Evolutionary conservation across 2,888 invertebrate species (phyloP), one percentile per base, ranked within the genome.

Genomic region (Dolichopus griseipennis): DNA sequence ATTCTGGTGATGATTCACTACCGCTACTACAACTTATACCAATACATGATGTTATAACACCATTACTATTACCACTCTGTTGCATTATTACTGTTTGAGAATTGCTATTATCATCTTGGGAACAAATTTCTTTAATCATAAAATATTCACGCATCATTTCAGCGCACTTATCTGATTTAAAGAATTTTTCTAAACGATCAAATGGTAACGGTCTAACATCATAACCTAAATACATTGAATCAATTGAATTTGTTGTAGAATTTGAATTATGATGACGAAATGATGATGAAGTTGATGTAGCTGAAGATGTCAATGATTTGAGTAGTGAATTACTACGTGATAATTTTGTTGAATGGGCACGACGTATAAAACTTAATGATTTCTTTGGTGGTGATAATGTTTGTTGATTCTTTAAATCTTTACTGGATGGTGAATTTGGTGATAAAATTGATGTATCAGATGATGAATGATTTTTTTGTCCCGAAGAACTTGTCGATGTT

Each of bases 271-370:
- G 10, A 20, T 27, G 7, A 20, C 33, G 20, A 34, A 64, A 66
- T n/a, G 66, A 22, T 34, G 69, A 34, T 81, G 62, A 76, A 78
- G 69, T 67, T n/a, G 73, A 72, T 41, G 72, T 72, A 67, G 72
- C 71, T 37, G 74, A 76, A 34, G 84, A 79, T 66, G 85, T 84
- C 72, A 86, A 84, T 73, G 85, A 86, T 71, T 87, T 83, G 15
- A 87, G 76, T 70, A 87, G 77, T 2, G 87, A 87, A 75, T 88
- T 88, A 74, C 88, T 90, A 69, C 90, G 83, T 1, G 88, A 87
- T 65, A 90, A 77, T 77, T 90, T 90, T 1, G 90, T 89, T 72
- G 90, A 90, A 74, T 90, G 87, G 7, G 90, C 89, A 68, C 90
- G 83, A 15, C 90, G 83, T 74, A 90, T 89, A 73, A 90, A 87